Evolutionary conservation across 1,140 invertebrate species (phyloP), one percentile per base, ranked within the genome.

Genomic region (Theocolax elegans): DNA sequence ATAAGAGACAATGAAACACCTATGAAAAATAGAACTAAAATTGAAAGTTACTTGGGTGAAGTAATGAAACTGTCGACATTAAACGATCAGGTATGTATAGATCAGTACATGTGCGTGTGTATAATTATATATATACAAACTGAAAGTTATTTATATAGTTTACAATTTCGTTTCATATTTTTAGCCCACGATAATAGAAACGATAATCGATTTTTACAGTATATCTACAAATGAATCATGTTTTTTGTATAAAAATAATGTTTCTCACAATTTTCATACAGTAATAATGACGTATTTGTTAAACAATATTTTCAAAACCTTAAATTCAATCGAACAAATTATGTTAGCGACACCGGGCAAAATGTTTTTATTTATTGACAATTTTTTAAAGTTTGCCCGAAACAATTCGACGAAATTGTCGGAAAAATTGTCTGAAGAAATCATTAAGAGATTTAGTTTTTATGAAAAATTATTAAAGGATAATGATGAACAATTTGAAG

Each of bases 11-110:
- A 13, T n/a, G 19, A 67, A 0, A 9, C 31, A 35, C 23, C 31
- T 38, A 27, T 27, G 23, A 40, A 17, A 8, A 17, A 35, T 46
- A 44, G 59, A 38, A 19, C 8, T 49, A 2, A 59, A 4, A 58
- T 51, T 8, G 76, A 31, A 15, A 67, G 72, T 9, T 82, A 81
- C 56, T 60, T 82, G 0, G 42, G 68, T 58, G 42, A 44, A 51
- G 38, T 83, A 19, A 64, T 84, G 48, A 44, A 78, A 72, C 68
- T 83, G 27, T 63, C 80, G 6, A 68, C 81, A 12, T 53, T 68
- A 0, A 54, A 74, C 38, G 75, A 78, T 7, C 42, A 78, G 27
- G 54, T 72, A 67, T 17, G 21, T 10, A 53, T 58, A 35, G n/a
- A 17, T 49, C 6, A 3, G 2, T 25, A 44, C 31, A 1, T 64